Evolutionary conservation across 2,888 invertebrate species (phyloP), one percentile per base, ranked within the genome.

Genomic region (Sarcophaga subvicina): DNA sequence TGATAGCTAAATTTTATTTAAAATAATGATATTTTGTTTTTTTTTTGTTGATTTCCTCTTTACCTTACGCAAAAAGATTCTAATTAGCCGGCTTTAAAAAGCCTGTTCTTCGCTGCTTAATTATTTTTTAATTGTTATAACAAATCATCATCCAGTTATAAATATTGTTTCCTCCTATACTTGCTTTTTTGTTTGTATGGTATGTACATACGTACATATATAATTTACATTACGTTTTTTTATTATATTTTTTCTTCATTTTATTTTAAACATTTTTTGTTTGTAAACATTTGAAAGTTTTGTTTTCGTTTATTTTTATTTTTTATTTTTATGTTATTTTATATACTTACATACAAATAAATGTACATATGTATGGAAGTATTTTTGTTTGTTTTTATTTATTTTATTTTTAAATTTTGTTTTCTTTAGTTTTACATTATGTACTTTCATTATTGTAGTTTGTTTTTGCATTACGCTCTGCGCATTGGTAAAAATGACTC

Each of bases 221-320:
- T 71, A 37, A 54, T 27, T 27, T 25, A 49, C 47, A 47, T 62
- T 25, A 49, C 27, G 62, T 49, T 37, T 63, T 67, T 69, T 59
- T 37, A 45, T 17, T 45, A 12, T 64, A 10, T 22, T 20, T 67
- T 22, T 64, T 45, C 37, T 71, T 75, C 66, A 54, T 70, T 80
- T 70, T 11, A 20, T 70, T 54, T 64, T 66, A 25, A 73, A 45
- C 22, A 66, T 67, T 80, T 73, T 81, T 45, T 75, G 80, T 81
- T 78, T 80, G 79, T 76, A 82, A 86, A 80, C 75, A 75, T 54
- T 77, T 64, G 22, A 75, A 45, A 60, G 12, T 73, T 69, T 62
- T 49, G 49, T 4, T 66, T 54, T 81, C 37, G 14, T 25, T 49
- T 20, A 47, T 12, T 54, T 54, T 25, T 59, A 4, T 63, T 11